phyloP scores from a whole-genome alignment of 1,140 invertebrate species.

The Bactericera cockerelli region DNA sequence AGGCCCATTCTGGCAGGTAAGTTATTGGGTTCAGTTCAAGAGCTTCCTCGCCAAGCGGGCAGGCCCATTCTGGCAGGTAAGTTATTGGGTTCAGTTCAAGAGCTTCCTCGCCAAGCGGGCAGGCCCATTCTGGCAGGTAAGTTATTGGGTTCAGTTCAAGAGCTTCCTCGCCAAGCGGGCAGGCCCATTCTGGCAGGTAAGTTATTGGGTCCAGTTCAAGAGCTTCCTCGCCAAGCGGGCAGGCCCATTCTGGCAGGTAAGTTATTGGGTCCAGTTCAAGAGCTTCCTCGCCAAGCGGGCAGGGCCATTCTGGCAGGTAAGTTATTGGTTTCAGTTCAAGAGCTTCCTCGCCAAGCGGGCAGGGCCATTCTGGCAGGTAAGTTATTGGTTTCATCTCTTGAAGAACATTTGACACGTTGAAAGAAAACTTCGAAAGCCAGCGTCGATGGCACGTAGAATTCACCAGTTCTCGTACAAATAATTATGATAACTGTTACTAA shows the following conservation, averaged over 20 bases:
- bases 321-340: slow-evolving; percentile 47
- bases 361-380: slow-evolving; percentile 33
- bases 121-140: slow-evolving; percentile 33
- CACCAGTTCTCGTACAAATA: too few species aligned
- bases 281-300: slow-evolving; percentile 38
- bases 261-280: slow-evolving; percentile 47
- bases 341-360: slow-evolving; percentile 38
- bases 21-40: slow-evolving; percentile 47
- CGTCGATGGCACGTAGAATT: too few species aligned
- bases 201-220: slow-evolving; percentile 47
- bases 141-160: slow-evolving; percentile 47
- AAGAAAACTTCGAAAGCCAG: too few species aligned
- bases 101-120: slow-evolving; percentile 38
- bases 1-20: slow-evolving; percentile 33
- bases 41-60: slow-evolving; percentile 38
- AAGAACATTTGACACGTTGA: too few species aligned
- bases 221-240: slow-evolving; percentile 38
- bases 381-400: slow-evolving; percentile 40
- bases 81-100: slow-evolving; percentile 47
- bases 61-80: slow-evolving; percentile 33
- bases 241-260: slow-evolving; percentile 33
- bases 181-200: slow-evolving; percentile 33
- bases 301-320: slow-evolving; percentile 33
- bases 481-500: too few species aligned
- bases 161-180: slow-evolving; percentile 38